Evolutionary conservation across 2,113 vertebrate species (phyloP).

Genomic region (Hylia prasina): DNA sequence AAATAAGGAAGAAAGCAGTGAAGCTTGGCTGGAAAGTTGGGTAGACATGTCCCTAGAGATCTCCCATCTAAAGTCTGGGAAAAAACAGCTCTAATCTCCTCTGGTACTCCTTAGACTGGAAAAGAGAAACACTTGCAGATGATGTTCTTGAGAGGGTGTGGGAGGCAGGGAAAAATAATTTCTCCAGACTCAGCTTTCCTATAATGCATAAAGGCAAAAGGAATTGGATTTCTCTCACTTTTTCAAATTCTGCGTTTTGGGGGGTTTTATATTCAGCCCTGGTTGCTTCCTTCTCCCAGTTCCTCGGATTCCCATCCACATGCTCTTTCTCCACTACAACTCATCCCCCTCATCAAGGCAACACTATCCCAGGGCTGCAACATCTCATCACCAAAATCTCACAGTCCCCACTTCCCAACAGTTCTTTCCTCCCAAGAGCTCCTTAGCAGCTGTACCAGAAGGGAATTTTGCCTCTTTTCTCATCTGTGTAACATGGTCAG

Average conservation of each 20-base stretch:
- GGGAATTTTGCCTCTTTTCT: background rate
- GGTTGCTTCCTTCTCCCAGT: background rate
- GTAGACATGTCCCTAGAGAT: background rate
- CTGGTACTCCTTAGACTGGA: background rate
- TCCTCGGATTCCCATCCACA: background rate
- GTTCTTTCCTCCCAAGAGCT: background rate
- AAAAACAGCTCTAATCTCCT: background rate
- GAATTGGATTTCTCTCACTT: background rate
- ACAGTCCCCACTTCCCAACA: background rate
- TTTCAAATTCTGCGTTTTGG: background rate
- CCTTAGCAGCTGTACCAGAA: background rate
- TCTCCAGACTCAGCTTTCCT: background rate
- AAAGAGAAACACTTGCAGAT: constrained; percentile 38
- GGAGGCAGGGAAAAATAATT: background rate
- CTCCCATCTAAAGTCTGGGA: background rate
- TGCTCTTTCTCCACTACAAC: background rate
- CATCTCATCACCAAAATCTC: background rate
- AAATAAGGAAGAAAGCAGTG: background rate
- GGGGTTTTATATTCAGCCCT: background rate
- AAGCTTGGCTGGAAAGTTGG: background rate
- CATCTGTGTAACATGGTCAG: background rate
- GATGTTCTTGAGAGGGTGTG: background rate
- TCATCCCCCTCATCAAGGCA: background rate
- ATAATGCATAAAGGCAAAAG: background rate
- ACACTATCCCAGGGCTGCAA: background rate